These are phyloP conservation scores for Agrypnus murinus DNA, from an alignment of 2,888 invertebrate species.

Conservation along the genomic window DNA sequence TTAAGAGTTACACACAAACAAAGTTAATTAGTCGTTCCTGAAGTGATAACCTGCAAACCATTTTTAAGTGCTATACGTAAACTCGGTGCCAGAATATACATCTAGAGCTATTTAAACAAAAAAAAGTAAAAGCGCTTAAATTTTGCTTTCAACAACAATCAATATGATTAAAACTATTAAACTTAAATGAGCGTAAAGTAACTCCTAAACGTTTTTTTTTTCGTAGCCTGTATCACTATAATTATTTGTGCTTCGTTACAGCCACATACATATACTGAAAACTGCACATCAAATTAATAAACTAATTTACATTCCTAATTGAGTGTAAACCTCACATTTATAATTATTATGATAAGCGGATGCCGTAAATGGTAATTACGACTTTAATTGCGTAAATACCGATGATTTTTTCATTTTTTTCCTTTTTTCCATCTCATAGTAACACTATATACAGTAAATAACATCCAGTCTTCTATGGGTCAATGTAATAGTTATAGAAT, in stretches of 20 bases:
- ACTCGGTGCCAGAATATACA: no score
- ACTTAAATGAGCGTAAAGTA: neutral
- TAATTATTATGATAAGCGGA: constrained; percentile 31
- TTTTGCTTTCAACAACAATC: neutral
- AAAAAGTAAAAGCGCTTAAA: neutral
- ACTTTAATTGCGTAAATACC: constrained; percentile 10
- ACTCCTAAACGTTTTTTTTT: neutral
- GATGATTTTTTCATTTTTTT: neutral
- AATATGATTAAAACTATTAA: neutral
- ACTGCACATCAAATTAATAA: constrained; percentile 12
- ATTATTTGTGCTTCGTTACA: constrained; percentile 9
- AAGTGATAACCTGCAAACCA: no score
- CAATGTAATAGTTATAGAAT: no score
- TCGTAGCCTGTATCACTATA: neutral
- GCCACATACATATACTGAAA: constrained; percentile 15
- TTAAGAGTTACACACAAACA: no score
- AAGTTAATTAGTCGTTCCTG: no score
- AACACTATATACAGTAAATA: no score
- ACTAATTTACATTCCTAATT: constrained; percentile 28
- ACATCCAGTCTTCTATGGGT: no score
- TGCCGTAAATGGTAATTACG: constrained; percentile 14
- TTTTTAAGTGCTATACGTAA: no score
- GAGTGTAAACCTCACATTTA: constrained; percentile 27
- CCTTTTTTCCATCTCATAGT: no score
- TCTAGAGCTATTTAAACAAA: no score